Percentiles rank a stretch among this genome's conserved stretches.
These are phyloP conservation scores for Apamea sordens DNA, from an alignment of 2,888 invertebrate genomes.

Conservation along the genomic window DNA sequence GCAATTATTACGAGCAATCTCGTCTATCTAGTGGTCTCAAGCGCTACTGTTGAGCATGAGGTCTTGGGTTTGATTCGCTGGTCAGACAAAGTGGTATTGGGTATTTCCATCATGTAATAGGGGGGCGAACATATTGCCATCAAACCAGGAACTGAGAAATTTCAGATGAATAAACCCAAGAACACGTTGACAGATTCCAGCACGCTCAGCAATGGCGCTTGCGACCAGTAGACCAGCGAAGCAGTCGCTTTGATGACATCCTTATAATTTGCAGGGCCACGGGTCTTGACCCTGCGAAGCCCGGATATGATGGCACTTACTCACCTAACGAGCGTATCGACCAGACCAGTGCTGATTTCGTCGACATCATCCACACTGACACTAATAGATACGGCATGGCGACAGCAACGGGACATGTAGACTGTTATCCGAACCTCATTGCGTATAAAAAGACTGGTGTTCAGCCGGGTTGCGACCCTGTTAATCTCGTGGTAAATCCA, in stretches of 20 bases:
- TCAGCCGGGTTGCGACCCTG: constrained; percentile 14
- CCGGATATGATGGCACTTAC: neutral
- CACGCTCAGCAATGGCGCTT: neutral
- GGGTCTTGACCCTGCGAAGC: constrained; percentile 18
- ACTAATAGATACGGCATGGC: neutral
- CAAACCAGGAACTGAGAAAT: too few species aligned
- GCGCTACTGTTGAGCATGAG: too few species aligned
- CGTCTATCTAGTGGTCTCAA: too few species aligned
- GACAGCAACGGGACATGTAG: neutral
- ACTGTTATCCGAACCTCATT: neutral
- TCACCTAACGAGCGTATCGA: neutral
- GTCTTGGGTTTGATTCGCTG: too few species aligned
- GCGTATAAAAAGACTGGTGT: neutral
- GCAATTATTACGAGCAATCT: too few species aligned
- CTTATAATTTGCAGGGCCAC: constrained; percentile 27
- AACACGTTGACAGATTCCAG: neutral
- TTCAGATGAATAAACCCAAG: too few species aligned
- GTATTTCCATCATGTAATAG: too few species aligned
- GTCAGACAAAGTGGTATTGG: too few species aligned
- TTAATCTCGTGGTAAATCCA: fast-evolving
- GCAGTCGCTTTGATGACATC: neutral
- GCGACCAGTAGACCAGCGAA: neutral
- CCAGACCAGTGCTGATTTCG: neutral
- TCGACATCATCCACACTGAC: constrained; percentile 20
- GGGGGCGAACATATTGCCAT: too few species aligned